Conservation (phyloP, 2,113 vertebrate genomes). For the Colaptes auratus region DNA sequence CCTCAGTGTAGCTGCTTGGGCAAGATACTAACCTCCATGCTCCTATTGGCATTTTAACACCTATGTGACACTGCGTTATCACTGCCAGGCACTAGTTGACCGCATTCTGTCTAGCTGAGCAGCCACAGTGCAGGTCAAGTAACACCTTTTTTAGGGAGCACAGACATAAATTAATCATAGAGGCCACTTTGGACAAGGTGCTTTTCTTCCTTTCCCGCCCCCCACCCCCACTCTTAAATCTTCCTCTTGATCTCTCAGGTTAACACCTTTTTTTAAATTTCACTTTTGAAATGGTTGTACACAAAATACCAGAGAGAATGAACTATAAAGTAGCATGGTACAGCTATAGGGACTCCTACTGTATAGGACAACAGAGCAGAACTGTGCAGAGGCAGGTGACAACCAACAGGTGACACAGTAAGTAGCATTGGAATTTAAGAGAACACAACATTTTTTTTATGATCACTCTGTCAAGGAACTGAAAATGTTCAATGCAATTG, state of each 20-base stretch:
- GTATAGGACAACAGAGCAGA: background rate
- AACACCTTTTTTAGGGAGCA: background rate
- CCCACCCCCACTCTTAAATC: background rate
- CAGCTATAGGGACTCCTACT: background rate
- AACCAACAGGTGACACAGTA: background rate
- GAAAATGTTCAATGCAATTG: background rate
- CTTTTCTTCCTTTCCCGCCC: background rate
- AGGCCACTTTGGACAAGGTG: background rate
- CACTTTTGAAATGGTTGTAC: background rate
- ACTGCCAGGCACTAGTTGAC: background rate
- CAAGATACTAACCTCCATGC: background rate
- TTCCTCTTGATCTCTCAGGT: background rate
- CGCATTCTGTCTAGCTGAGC: background rate
- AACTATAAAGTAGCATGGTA: background rate
- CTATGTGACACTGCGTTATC: background rate
- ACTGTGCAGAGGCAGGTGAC: background rate
- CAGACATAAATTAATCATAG: constrained; percentile 40
- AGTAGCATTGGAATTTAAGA: background rate
- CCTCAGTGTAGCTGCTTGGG: background rate
- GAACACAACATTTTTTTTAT: background rate
- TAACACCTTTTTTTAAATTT: background rate
- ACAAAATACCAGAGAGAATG: background rate
- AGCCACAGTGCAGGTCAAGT: background rate
- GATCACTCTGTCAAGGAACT: background rate
- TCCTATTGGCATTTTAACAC: background rate